These are phyloP conservation scores for Microtus pennsylvanicus DNA, from an alignment of 2,113 vertebrate genomes.

Conservation along the genomic window DNA sequence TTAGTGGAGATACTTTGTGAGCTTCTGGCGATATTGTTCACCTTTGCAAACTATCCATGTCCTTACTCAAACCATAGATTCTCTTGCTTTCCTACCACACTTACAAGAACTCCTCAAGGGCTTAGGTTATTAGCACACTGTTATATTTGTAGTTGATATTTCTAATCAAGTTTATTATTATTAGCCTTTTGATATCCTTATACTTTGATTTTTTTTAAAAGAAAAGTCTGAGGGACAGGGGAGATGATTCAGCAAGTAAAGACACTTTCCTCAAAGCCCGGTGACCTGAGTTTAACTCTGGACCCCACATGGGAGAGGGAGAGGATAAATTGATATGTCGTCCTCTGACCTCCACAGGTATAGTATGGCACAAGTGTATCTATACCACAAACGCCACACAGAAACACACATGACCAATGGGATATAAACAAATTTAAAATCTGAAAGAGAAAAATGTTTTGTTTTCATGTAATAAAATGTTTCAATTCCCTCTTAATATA, in stretches of 20 bases:
- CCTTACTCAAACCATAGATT: background rate
- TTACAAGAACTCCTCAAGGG: background rate
- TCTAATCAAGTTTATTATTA: slow-evolving; percentile 1
- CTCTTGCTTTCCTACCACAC: slow-evolving; percentile 3
- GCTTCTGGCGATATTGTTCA: background rate
- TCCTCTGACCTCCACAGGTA: background rate
- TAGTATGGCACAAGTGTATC: too few species aligned
- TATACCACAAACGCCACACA: background rate
- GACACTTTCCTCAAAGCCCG: background rate
- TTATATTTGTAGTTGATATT: background rate
- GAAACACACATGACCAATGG: background rate
- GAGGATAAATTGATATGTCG: too few species aligned
- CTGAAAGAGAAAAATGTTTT: background rate
- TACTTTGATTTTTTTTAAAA: background rate
- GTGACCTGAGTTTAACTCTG: background rate
- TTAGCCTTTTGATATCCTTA: background rate
- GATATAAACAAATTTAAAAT: background rate
- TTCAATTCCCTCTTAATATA: background rate
- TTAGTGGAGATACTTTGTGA: background rate
- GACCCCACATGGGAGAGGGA: background rate
- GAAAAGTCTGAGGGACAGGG: background rate
- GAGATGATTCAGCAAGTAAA: background rate
- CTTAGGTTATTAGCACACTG: background rate
- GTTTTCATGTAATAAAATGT: background rate
- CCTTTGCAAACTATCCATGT: background rate